A percentile compares a stretch with the other conserved stretches of the same genome.
These are phyloP conservation scores for Campoplex nolae DNA, from an alignment of 2,888 invertebrate species.

Conservation along the genomic window DNA sequence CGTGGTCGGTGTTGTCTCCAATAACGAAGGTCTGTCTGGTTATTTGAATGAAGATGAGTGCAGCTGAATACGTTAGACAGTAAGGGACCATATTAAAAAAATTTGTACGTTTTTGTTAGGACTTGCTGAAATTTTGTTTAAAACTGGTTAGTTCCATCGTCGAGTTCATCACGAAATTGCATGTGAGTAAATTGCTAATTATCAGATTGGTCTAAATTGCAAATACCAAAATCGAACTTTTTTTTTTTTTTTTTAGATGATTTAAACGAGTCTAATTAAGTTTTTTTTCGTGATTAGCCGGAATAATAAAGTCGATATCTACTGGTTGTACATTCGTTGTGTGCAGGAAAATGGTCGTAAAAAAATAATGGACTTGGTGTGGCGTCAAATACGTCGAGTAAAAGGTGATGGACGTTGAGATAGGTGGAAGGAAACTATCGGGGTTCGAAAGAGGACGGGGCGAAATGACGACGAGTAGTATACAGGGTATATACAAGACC, in stretches of 20 bases:
- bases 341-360: conserved; percentile 32
- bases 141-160: too few species aligned
- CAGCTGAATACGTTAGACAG: not conserved
- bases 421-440: conserved; percentile 24
- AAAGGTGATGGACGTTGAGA: conserved; percentile 32
- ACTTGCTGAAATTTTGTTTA: not conserved
- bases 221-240: not conserved
- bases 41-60: conserved; percentile 34
- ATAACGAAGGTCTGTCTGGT: conserved; percentile 19
- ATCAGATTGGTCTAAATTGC: not conserved
- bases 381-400: conserved; percentile 9
- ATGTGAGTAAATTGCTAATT: not conserved
- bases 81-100: too few species aligned
- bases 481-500: conserved; percentile 8
- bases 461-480: conserved; percentile 29
- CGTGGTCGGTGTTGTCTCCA: conserved; percentile 11
- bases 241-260: not conserved
- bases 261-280: not conserved
- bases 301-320: not conserved
- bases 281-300: not conserved
- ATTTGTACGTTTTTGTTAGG: not conserved
- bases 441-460: conserved; percentile 3
- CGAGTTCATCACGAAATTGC: not conserved
- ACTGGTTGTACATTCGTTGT: conserved; percentile 3
- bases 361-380: not conserved